phyloP scores from a whole-genome alignment of 2,797 vertebrate species.

The Rallus crepitans region DNA sequence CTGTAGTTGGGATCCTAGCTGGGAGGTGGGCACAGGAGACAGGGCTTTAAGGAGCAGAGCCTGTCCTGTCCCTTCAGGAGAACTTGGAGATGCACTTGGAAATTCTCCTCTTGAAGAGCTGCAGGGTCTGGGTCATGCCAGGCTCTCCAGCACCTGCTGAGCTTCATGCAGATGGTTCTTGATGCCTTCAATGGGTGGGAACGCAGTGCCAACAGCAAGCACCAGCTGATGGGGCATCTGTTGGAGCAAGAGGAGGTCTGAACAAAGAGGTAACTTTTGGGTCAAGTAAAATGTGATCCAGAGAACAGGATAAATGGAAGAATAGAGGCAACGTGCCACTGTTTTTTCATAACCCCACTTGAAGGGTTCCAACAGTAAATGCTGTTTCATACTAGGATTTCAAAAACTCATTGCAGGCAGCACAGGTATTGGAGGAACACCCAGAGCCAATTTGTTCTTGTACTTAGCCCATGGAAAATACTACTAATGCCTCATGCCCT shows the following conservation, averaged over 20 bases:
- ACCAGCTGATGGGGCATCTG: neutral
- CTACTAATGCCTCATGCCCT: slow-evolving; percentile 64
- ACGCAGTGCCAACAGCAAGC: neutral
- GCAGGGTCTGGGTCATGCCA: neutral
- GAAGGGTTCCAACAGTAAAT: neutral
- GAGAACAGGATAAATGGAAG: neutral
- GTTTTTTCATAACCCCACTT: neutral
- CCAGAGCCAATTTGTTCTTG: slow-evolving; percentile 73
- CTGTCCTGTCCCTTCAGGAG: neutral
- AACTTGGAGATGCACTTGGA: too few relatives aligned
- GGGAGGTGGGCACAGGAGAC: rapidly evolving
- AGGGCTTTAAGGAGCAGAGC: neutral
- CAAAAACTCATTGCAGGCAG: slow-evolving; percentile 69
- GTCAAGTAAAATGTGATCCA: slow-evolving; percentile 27
- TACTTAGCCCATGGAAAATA: slow-evolving; percentile 79
- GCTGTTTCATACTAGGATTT: slow-evolving; percentile 74
- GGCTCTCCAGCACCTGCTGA: neutral
- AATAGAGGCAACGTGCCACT: neutral
- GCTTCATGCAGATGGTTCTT: rapidly evolving
- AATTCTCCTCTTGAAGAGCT: neutral
- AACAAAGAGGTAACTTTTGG: neutral
- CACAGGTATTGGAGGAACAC: slow-evolving; percentile 69
- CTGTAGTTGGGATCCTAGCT: neutral
- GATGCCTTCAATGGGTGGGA: neutral
- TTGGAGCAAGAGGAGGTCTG: neutral